Percentiles rank a stretch among this genome's conserved stretches.
These are phyloP conservation scores for Drosophila kohkoa DNA, from an alignment of 1,140 invertebrate genomes.

Conservation along the genomic window DNA sequence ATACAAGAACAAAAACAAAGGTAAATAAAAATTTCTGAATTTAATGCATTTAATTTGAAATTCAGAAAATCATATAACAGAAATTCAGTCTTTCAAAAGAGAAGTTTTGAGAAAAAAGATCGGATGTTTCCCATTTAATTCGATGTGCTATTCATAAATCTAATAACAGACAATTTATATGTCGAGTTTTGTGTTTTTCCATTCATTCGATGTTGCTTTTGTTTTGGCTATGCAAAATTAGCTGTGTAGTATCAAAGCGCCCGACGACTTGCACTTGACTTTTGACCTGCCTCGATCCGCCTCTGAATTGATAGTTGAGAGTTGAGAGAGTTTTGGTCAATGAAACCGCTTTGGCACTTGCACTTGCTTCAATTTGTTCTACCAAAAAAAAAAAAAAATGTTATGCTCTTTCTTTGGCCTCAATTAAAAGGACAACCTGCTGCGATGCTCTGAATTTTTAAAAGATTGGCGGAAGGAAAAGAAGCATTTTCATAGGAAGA, in stretches of 20 bases:
- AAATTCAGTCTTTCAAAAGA: no score
- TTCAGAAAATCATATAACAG: no score
- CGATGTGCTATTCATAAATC: no score
- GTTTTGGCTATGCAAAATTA: constrained; percentile 1
- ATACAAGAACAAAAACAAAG: no score
- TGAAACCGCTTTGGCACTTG: constrained; percentile 44
- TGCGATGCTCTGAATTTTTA: constrained; percentile 53
- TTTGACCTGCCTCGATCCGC: not conserved
- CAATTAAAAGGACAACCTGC: constrained; percentile 75
- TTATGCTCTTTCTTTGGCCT: constrained; percentile 33
- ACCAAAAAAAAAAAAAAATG: constrained; percentile 4
- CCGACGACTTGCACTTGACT: no score
- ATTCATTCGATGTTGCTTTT: not conserved
- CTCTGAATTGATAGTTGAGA: not conserved
- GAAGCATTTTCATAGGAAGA: constrained; percentile 13
- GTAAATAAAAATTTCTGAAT: no score
- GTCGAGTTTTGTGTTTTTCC: no score
- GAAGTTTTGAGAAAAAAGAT: no score
- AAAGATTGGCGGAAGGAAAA: constrained; percentile 69
- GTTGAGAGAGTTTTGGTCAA: not conserved
- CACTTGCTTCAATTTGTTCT: constrained; percentile 5
- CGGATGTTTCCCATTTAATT: no score
- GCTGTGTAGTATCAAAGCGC: not conserved
- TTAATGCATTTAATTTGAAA: no score
- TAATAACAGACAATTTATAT: no score